Conservation (phyloP, 2,797 vertebrate species). For the Leucoraja ocellata region DNA sequence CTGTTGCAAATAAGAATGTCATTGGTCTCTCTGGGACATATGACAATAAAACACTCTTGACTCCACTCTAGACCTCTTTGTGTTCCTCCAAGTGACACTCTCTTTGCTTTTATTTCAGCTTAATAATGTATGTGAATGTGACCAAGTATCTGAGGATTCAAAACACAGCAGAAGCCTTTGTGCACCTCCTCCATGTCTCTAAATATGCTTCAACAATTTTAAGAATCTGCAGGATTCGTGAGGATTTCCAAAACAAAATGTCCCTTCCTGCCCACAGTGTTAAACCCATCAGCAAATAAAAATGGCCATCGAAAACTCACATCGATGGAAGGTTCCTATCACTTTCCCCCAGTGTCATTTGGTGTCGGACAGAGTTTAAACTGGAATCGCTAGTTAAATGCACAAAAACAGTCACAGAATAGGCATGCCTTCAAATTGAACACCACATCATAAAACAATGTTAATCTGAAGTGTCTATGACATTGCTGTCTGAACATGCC, state of each 20-base stretch:
- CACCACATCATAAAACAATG: background rate
- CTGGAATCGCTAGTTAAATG: background rate
- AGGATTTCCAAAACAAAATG: background rate
- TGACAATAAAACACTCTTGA: too few species aligned
- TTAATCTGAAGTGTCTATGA: background rate
- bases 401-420: background rate
- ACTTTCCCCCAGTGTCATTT: background rate
- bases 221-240: background rate
- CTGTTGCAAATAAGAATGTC: too few species aligned
- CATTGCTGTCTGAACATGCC: background rate
- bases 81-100: background rate
- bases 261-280: background rate
- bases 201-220: background rate
- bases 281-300: background rate
- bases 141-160: background rate
- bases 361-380: background rate
- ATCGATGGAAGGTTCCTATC: background rate
- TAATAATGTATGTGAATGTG: background rate
- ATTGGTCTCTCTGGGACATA: too few species aligned
- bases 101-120: background rate
- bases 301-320: background rate
- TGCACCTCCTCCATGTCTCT: background rate
- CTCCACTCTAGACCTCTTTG: too few species aligned
- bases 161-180: background rate
- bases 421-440: background rate